These are phyloP conservation scores for Eupithecia subfuscata DNA, from an alignment of 2,888 invertebrate genomes.

Conservation along the genomic window DNA sequence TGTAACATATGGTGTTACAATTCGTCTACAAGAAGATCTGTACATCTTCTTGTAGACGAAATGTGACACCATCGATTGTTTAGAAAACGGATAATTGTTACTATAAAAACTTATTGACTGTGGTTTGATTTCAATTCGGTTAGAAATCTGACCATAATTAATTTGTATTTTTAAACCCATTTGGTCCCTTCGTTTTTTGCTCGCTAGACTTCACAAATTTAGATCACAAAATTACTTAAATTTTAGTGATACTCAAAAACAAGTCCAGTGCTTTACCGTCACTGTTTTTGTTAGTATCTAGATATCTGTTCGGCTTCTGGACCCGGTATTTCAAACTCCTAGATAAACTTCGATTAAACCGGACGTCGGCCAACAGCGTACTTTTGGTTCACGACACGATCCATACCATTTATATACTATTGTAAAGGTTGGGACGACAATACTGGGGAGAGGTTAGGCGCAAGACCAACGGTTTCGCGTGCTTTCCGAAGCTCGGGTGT, in stretches of 20 bases:
- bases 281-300: constrained; percentile 14
- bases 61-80: too few relatives aligned
- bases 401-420: background rate
- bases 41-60: too few relatives aligned
- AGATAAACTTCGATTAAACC: constrained; percentile 62
- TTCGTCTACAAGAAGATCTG: too few relatives aligned
- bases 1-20: too few relatives aligned
- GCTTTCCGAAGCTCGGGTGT: too few relatives aligned
- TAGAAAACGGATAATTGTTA: background rate
- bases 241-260: background rate
- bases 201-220: too few relatives aligned
- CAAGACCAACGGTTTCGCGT: background rate
- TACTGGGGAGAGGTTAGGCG: background rate
- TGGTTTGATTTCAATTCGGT: background rate
- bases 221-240: too few relatives aligned
- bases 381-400: constrained; percentile 49
- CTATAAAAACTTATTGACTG: background rate
- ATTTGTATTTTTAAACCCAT: background rate
- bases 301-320: constrained; percentile 46
- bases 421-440: background rate
- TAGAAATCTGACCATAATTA: background rate
- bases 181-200: background rate
- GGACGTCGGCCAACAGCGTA: constrained; percentile 22
- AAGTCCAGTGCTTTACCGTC: constrained; percentile 5
- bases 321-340: constrained; percentile 56